Percentiles rank a stretch among this genome's conserved stretches.
Evolutionary conservation across 2,113 vertebrate species (phyloP).

Genomic region (Vireo altiloquus): DNA sequence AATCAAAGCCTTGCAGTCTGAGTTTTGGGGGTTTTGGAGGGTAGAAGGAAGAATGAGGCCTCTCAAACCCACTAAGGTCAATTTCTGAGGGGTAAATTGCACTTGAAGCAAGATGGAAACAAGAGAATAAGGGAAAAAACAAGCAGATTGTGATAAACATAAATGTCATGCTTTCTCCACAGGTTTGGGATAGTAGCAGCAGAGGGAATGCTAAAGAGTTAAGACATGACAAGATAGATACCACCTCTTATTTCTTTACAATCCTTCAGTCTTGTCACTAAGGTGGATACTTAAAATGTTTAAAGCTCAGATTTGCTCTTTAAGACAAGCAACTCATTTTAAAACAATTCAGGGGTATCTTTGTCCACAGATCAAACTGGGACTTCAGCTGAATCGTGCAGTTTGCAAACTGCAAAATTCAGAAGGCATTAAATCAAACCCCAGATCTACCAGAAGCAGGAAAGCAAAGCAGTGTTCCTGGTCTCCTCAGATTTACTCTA

Average conservation of each 20-base stretch:
- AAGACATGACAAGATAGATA: neutral
- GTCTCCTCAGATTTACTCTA: neutral
- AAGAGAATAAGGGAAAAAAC: neutral
- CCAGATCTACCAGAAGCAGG: neutral
- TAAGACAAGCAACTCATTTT: neutral
- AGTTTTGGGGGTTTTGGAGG: fast-evolving
- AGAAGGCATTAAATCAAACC: neutral
- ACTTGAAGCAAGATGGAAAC: neutral
- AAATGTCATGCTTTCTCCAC: neutral
- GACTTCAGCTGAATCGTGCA: neutral
- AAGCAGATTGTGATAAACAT: neutral
- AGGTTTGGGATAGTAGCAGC: neutral
- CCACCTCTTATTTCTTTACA: neutral
- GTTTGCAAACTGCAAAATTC: neutral
- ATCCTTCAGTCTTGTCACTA: neutral
- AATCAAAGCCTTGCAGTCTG: neutral
- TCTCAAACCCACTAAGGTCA: neutral
- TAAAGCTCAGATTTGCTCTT: neutral
- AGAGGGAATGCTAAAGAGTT: neutral
- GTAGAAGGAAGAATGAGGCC: neutral
- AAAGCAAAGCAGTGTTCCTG: neutral
- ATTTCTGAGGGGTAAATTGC: neutral
- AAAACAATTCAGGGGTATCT: neutral
- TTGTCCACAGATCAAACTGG: neutral
- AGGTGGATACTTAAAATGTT: neutral